phyloP scores from a whole-genome alignment of 2,113 vertebrate genomes.

The Mungos mungo region DNA sequence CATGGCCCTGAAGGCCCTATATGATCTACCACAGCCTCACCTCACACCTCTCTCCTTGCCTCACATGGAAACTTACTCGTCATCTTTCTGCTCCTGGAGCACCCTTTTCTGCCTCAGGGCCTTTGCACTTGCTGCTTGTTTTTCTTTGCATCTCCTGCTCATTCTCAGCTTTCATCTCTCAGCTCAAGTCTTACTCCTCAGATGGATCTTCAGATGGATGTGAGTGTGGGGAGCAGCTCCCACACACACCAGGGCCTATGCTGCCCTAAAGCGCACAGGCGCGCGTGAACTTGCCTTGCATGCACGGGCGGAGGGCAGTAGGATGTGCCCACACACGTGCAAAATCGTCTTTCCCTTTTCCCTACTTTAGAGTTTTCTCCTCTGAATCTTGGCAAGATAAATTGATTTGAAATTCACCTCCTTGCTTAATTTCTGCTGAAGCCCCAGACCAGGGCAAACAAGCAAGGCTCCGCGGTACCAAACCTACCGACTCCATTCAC shows the following conservation, averaged over 20 bases:
- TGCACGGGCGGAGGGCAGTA: fast-evolving
- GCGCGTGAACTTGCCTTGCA: not conserved
- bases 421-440: not conserved
- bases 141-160: not conserved
- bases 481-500: too few relatives aligned
- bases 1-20: too few relatives aligned
- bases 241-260: fast-evolving
- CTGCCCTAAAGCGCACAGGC: fast-evolving
- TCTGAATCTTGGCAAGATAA: not conserved
- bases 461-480: not conserved
- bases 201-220: not conserved
- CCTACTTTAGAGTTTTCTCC: not conserved
- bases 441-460: too few relatives aligned
- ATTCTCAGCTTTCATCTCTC: not conserved
- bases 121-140: not conserved
- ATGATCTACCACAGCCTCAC: too few relatives aligned
- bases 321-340: fast-evolving
- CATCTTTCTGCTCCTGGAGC: too few relatives aligned
- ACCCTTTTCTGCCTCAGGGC: too few relatives aligned
- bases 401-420: not conserved
- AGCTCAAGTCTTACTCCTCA: not conserved
- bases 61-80: too few relatives aligned
- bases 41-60: too few relatives aligned
- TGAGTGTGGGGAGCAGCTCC: too few relatives aligned
- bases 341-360: not conserved